phyloP scores from a whole-genome alignment of 1,140 invertebrate species.

The Zelostemma sp. region DNA sequence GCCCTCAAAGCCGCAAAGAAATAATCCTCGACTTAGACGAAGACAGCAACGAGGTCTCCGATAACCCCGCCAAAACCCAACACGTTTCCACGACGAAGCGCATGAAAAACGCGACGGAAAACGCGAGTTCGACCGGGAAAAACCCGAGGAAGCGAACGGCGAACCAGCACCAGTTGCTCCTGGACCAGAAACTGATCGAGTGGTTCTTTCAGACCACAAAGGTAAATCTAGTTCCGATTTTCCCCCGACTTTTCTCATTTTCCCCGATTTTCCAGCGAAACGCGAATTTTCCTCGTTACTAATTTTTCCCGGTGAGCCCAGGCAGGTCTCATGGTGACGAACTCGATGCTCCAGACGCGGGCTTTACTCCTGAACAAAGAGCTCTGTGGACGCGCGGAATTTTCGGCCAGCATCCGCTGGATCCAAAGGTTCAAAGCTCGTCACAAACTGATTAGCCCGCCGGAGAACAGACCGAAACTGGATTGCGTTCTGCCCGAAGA shows the following conservation, averaged over 20 bases:
- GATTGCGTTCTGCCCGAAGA: too few relatives aligned
- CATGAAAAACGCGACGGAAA: too few relatives aligned
- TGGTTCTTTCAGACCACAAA: neutral
- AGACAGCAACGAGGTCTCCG: too few relatives aligned
- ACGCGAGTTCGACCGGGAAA: neutral
- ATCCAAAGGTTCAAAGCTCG: neutral
- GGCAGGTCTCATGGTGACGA: neutral
- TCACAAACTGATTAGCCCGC: neutral
- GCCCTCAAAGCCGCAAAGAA: too few relatives aligned
- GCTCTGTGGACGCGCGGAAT: neutral
- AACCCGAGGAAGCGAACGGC: neutral
- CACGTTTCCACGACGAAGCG: too few relatives aligned
- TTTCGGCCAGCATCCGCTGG: neutral
- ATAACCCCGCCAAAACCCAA: too few relatives aligned
- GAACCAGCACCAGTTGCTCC: neutral
- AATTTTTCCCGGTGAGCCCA: too few relatives aligned
- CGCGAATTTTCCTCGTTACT: too few relatives aligned
- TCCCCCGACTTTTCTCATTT: too few relatives aligned
- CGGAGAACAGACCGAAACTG: neutral
- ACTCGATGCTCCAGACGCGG: neutral
- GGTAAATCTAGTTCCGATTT: too few relatives aligned
- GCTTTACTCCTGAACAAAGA: neutral
- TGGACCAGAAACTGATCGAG: neutral
- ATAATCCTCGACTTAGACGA: too few relatives aligned
- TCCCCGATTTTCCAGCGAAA: too few relatives aligned